A percentile compares a stretch with the other conserved stretches of the same genome.
Evolutionary conservation across 2,888 invertebrate genomes (phyloP).

Genomic region (Drosophila ustulata): DNA sequence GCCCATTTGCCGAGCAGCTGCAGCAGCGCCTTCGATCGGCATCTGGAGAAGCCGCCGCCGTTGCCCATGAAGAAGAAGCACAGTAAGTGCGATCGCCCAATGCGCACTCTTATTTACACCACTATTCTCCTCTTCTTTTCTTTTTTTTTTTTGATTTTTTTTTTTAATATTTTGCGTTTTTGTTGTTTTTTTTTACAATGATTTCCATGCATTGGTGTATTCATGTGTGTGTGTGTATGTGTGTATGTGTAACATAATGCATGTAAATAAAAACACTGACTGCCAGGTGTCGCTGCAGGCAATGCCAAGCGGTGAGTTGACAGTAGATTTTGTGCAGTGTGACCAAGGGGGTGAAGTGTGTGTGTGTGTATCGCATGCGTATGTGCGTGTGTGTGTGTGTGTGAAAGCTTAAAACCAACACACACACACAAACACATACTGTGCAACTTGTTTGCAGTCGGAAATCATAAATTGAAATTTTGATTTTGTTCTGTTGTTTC

Average conservation of each 20-base stretch:
- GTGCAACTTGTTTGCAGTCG: neutral
- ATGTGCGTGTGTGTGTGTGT: constrained; percentile 4
- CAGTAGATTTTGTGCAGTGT: neutral
- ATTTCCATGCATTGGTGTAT: constrained; percentile 42
- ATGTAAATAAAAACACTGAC: constrained; percentile 28
- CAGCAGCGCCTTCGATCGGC: constrained; percentile 71
- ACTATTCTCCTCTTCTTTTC: constrained; percentile 43
- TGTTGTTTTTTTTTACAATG: constrained; percentile 28
- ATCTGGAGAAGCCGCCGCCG: constrained; percentile 92
- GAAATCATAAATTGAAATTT: constrained; percentile 10
- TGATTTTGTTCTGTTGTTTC: constrained; percentile 32
- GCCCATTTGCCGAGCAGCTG: constrained; percentile 68
- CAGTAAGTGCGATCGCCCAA: constrained; percentile 90
- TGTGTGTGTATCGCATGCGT: neutral
- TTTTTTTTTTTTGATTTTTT: constrained; percentile 27
- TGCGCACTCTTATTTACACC: constrained; percentile 72
- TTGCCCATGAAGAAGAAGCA: constrained; percentile 97
- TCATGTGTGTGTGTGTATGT: constrained; percentile 38
- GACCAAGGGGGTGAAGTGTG: neutral
- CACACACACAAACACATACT: neutral
- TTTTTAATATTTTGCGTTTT: constrained; percentile 13
- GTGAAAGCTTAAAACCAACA: neutral
- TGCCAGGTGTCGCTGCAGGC: constrained; percentile 58
- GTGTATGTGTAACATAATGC: constrained; percentile 31
- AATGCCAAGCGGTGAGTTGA: constrained; percentile 62